Percentiles rank a stretch among this genome's conserved stretches.
These are phyloP conservation scores for Lepus oiostolus DNA, from an alignment of 2,797 vertebrate species.

Conservation along the genomic window DNA sequence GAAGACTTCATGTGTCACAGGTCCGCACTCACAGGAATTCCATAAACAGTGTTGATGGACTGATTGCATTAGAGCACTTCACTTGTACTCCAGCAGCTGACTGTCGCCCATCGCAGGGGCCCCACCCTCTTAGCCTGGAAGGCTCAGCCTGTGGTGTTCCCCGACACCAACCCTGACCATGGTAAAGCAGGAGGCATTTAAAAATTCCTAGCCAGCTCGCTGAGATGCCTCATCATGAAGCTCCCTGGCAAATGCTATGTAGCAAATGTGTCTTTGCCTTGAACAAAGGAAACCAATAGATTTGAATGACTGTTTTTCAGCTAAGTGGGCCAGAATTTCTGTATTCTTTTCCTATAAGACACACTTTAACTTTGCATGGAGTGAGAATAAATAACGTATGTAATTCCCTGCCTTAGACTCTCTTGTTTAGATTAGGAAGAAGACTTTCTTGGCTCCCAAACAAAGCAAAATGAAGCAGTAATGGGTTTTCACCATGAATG, in stretches of 20 bases:
- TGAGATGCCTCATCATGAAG: constrained; percentile 3
- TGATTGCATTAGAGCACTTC: neutral
- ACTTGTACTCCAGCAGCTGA: neutral
- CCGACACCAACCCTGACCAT: neutral
- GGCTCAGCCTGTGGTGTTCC: neutral
- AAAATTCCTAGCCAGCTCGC: neutral
- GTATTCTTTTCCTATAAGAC: constrained; percentile 50
- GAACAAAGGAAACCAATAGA: constrained; percentile 64
- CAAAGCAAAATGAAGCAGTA: constrained; percentile 51
- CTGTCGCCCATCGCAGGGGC: neutral
- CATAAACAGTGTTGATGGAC: constrained; percentile 36
- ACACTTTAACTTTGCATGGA: constrained; percentile 51
- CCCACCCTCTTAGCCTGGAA: neutral
- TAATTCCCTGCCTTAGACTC: constrained; percentile 11
- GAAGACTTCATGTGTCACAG: neutral
- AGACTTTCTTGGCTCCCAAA: constrained; percentile 38
- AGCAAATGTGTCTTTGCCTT: constrained; percentile 15
- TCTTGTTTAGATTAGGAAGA: constrained; percentile 55
- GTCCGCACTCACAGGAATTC: neutral
- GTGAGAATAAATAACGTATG: constrained; percentile 53
- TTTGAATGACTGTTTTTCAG: constrained; percentile 58
- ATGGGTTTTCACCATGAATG: neutral
- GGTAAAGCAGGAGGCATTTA: neutral
- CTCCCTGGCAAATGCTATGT: neutral
- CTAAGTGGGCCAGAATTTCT: constrained; percentile 37